These are phyloP conservation scores for Diadema setosum DNA, from an alignment of 35 echinoderm and acorn worm genomes.

Conservation along the genomic window DNA sequence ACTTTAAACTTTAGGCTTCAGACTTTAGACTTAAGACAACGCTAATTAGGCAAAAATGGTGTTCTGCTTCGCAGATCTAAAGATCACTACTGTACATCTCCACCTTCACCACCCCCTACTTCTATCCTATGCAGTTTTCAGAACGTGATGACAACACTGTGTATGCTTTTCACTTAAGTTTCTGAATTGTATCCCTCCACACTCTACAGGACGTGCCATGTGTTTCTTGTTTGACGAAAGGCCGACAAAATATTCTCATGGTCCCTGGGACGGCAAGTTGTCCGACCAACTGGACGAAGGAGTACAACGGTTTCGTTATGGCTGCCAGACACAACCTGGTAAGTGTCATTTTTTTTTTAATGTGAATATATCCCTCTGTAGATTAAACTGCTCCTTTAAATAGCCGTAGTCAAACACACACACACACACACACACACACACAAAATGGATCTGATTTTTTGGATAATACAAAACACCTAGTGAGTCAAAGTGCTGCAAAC, in stretches of 20 bases:
- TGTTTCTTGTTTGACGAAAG: neutral
- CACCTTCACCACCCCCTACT: too few species aligned
- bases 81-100: too few species aligned
- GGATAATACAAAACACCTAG: too few species aligned
- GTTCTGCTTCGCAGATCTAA: too few species aligned
- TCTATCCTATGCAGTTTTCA: neutral
- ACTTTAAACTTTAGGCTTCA: too few species aligned
- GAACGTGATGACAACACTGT: neutral
- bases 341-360: neutral
- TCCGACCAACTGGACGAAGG: slow-evolving; percentile 11
- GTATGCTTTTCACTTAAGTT: neutral
- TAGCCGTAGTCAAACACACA: neutral
- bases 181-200: neutral
- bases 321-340: neutral
- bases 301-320: slow-evolving; percentile 16
- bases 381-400: neutral
- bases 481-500: too few species aligned
- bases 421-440: too few species aligned
- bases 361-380: neutral
- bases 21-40: too few species aligned
- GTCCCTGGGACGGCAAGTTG: neutral
- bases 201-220: neutral
- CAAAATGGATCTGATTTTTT: too few species aligned
- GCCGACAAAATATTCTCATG: neutral
- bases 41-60: too few species aligned